Percentiles rank a stretch among this genome's conserved stretches.
Conservation (phyloP, 2,888 invertebrate species). For the Chalcosyrphus nemorum region DNA sequence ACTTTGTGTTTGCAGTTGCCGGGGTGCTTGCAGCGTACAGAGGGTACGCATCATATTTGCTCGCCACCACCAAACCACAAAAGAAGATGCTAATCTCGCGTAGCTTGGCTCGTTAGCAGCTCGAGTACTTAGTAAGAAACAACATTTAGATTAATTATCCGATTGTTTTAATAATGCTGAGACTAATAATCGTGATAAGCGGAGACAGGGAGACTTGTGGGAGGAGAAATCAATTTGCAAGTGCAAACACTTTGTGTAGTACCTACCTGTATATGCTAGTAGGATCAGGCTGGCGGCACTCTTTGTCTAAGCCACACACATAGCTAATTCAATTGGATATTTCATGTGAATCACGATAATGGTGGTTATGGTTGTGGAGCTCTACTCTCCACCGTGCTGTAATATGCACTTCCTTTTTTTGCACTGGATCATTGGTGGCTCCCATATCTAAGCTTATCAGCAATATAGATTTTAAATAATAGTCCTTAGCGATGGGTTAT, state of each 20-base stretch:
- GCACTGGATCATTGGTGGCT: conserved; percentile 36
- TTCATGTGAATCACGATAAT: conserved; percentile 49
- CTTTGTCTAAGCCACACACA: conserved; percentile 34
- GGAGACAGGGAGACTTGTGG: conserved; percentile 43
- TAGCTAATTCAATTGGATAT: conserved; percentile 35
- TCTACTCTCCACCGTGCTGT: not conserved
- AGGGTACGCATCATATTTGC: conserved; percentile 55
- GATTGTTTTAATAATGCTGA: conserved; percentile 67
- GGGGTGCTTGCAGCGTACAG: not conserved
- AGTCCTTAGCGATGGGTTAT: conserved; percentile 37
- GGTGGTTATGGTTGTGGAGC: not conserved
- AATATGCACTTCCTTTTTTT: conserved; percentile 55
- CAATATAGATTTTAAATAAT: conserved; percentile 48
- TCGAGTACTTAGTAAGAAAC: conserved; percentile 51
- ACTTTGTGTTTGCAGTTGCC: conserved; percentile 41
- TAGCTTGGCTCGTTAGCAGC: conserved; percentile 67
- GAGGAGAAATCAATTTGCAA: conserved; percentile 72
- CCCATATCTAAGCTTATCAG: conserved; percentile 36
- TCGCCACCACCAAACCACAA: conserved; percentile 21
- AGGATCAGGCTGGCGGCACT: conserved; percentile 39
- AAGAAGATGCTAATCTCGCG: conserved; percentile 57
- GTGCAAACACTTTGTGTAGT: conserved; percentile 61
- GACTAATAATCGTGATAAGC: conserved; percentile 65
- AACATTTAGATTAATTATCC: conserved; percentile 70
- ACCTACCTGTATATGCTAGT: not conserved